These are phyloP conservation scores for Ataeniobius toweri DNA, from an alignment of 2,797 vertebrate genomes.

Conservation along the genomic window DNA sequence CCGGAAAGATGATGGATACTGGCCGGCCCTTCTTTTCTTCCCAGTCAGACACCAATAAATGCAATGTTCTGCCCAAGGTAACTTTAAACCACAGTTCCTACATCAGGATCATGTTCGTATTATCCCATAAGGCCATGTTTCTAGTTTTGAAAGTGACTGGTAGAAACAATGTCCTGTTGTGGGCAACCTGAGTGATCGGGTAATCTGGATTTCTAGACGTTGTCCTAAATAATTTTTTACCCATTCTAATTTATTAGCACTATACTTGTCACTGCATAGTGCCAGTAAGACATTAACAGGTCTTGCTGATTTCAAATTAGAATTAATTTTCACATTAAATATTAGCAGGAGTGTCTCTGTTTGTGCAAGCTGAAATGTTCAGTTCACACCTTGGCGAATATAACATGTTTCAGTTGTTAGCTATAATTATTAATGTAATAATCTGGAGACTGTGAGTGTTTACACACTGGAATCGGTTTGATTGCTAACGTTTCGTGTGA, in stretches of 20 bases:
- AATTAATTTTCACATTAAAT: conserved; percentile 1
- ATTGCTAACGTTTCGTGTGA: conserved; percentile 4
- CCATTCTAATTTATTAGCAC: background rate
- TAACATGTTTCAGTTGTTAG: background rate
- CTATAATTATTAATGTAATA: conserved; percentile 9
- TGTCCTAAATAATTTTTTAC: background rate
- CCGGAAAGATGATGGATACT: background rate
- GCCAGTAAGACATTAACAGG: background rate
- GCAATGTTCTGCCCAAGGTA: no score
- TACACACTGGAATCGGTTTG: background rate
- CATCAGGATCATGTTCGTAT: background rate
- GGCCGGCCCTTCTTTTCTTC: background rate
- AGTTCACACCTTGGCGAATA: background rate
- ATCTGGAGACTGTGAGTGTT: background rate
- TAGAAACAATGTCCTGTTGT: background rate
- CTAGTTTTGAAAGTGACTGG: background rate
- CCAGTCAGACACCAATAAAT: no score
- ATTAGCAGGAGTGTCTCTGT: background rate
- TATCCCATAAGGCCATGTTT: background rate
- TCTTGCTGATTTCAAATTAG: background rate
- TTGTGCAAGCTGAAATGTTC: background rate
- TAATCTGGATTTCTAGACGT: background rate
- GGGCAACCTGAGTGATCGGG: background rate
- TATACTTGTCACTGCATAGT: background rate
- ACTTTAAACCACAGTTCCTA: conserved; percentile 4